Evolutionary conservation across 2,797 vertebrate genomes (phyloP), one percentile per base, ranked within the genome.

Genomic region (Hydrophis major): DNA sequence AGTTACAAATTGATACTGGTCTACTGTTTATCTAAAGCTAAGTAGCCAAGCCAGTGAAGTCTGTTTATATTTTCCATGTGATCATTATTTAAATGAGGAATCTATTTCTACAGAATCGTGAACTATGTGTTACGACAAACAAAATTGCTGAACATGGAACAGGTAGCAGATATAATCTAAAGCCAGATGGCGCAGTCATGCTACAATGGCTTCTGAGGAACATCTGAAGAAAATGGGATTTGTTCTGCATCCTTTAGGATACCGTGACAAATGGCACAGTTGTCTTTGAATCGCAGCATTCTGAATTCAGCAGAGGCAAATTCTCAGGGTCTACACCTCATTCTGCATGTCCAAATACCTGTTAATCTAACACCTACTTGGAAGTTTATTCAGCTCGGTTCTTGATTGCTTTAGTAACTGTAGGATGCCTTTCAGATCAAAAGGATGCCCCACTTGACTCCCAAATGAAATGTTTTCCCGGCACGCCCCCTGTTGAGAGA

Each of bases 401-500:
- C 87, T 5, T 86, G 27, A 69, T 14, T 57, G 90, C 32, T 86
- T 89, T 87, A 93, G 92, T 91, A 89, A 95, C 90, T 0, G 32
- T 93, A 94, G 18, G 28, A 61, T 55, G 13, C 86, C 56, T 94
- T 94, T 60, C 74, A 91, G 92, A 94, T 86, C 89, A 16, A 37
- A 94, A 11, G 27, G 13, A 47, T 86, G 32, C 32, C 69, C n/a
- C 94, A 93, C 28, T 89, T 90, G 91, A 90, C 66, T 86, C 87
- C 92, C 89, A 92, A 74, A 74, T 2, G 27, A 92, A 93, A 20
- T 91, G 83, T 32, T 91, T 90, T 94, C 11, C 37, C 0, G 0
- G 94, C 57, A 93, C 92, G 4, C 74, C 95, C 91, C 88, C 91
- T 95, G 47, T 91, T 0, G 0, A 69, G 61, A 95, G 74, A 66